Evolutionary conservation across 2,888 invertebrate species (phyloP), one percentile per base, ranked within the genome.

Genomic region (Campoplex nolae): DNA sequence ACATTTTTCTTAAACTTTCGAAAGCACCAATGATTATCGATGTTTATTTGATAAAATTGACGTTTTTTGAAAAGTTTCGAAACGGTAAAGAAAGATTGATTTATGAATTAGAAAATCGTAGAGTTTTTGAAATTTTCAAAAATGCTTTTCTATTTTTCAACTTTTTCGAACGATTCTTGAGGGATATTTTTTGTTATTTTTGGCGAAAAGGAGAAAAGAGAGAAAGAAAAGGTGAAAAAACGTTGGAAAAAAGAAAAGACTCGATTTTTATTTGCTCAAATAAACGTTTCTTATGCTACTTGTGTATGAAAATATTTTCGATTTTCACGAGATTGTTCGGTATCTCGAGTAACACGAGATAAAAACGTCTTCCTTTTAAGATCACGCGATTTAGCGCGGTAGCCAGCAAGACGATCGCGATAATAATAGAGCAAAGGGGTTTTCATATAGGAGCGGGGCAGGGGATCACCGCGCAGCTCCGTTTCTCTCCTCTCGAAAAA

Each of bases 331-430:
- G 45, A 62, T 62, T 28, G 13, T 74, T 73, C 23, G 7, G 58
- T 13, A 48, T n/a, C 56, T 74, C 73, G 56, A 51, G 11, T 54
- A 54, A 11, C 18, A 45, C 23, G 4, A 7, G 32, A 71, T 23
- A 23, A 71, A 28, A 38, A 45, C 32, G 35, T 54, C 4, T 51
- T 71, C n/a, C 51, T 71, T 18, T 35, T 8, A 32, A 38, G 45
- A 32, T 83, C 83, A 78, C 83, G 83, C 77, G 62, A 83, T 73
- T 73, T 45, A 48, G 42, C 77, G 62, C 83, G 48, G 70, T 65
- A 76, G 73, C 67, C 51, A 38, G 38, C 38, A 73, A 54, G 16
- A 38, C 56, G 48, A 62, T 71, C 70, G 62, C 42, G 79, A 80
- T 70, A 62, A 77, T 48, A n/a, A 58, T 75, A 28, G 18, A 58